These are phyloP conservation scores for Hirtodrosophila histrioides DNA, from an alignment of 2,888 invertebrate genomes.

Conservation along the genomic window DNA sequence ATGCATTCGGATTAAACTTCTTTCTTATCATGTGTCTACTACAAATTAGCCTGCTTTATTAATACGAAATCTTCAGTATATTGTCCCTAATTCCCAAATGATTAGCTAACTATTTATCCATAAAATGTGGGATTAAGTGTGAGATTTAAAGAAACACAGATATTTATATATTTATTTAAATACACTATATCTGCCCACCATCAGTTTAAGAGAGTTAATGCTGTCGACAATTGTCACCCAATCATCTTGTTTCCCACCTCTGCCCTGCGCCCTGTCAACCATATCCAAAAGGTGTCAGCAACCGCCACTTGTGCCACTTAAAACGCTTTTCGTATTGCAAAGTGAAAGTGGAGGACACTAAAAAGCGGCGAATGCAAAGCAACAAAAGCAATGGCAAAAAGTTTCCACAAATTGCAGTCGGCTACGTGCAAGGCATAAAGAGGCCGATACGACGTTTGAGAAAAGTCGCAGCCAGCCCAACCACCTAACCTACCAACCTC, in stretches of 20 bases:
- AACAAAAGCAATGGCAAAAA: conserved; percentile 37
- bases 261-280: conserved; percentile 7
- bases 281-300: conserved; percentile 30
- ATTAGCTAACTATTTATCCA: too few species aligned
- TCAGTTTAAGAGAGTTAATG: background rate
- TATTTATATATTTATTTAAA: too few species aligned
- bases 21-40: too few species aligned
- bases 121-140: too few species aligned
- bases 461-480: conserved; percentile 11
- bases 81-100: too few species aligned
- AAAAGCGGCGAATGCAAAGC: conserved; percentile 37
- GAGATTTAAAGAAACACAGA: too few species aligned
- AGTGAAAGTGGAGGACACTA: conserved; percentile 28
- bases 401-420: conserved; percentile 44
- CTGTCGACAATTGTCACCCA: conserved; percentile 32
- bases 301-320: conserved; percentile 44
- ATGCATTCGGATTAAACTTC: too few species aligned
- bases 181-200: too few species aligned
- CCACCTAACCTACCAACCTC: conserved; percentile 1
- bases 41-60: too few species aligned
- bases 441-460: conserved; percentile 25
- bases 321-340: conserved; percentile 39
- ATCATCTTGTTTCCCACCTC: conserved; percentile 5
- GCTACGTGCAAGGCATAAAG: conserved; percentile 60
- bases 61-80: too few species aligned